These are phyloP conservation scores for Reticulitermes speratus DNA, from an alignment of 1,140 invertebrate species.

Conservation along the genomic window DNA sequence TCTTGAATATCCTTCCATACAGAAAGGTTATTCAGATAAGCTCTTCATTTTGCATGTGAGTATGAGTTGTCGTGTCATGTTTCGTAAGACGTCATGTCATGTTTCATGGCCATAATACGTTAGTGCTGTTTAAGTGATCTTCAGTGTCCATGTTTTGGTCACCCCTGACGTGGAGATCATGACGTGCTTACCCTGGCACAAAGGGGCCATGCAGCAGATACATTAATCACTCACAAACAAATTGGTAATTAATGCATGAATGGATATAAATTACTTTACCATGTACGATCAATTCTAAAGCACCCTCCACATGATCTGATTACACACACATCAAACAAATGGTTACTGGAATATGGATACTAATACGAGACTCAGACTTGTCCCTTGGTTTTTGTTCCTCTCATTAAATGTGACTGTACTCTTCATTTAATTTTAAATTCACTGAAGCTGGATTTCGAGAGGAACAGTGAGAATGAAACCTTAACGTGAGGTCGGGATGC, in stretches of 20 bases:
- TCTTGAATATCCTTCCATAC: no score
- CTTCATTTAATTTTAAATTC: no score
- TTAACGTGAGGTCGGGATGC: no score
- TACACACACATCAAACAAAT: conserved; percentile 7
- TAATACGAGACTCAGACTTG: not conserved
- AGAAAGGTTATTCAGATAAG: no score
- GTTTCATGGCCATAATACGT: not conserved
- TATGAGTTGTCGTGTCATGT: no score
- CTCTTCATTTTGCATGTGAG: no score
- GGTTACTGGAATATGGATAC: not conserved
- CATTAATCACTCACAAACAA: conserved; percentile 9
- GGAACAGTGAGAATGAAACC: no score
- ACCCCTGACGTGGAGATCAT: not conserved
- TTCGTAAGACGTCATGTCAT: no score
- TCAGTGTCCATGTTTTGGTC: not conserved
- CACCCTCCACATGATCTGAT: not conserved
- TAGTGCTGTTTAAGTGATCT: not conserved
- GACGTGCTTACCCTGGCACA: not conserved
- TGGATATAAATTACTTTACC: conserved; percentile 1
- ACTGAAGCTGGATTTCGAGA: no score
- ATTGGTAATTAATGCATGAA: conserved; percentile 17
- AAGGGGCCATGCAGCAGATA: not conserved
- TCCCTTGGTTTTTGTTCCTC: no score
- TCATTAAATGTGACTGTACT: no score
- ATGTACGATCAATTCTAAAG: not conserved